Base-by-base conservation (phyloP, 2,797 vertebrate species). In the Oreortyx pictus region DNA sequence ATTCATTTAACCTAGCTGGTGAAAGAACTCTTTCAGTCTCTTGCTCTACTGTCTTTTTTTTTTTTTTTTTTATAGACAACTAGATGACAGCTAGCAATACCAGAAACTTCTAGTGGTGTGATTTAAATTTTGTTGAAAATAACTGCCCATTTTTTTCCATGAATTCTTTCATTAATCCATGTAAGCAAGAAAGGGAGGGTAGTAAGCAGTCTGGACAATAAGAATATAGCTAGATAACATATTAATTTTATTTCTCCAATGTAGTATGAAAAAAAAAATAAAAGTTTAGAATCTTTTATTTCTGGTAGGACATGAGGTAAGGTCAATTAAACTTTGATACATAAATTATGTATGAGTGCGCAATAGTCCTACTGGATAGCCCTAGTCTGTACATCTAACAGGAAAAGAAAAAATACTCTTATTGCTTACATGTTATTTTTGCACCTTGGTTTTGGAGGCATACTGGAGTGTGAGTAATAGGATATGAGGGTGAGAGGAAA, bases 371-470 rank as follows among this genome's bases (percentile, higher is more conserved):
- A 5, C 70, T 17, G 8, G 31, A 60, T 76, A 72, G 33, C 47
- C 14, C 39, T 56, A 5, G 66, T 78, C 57, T 78, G 25, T 91
- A 33, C 64, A 68, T 85, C 66, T 84, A 64, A 11, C 23, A 62
- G 35, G 35, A 25, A 67, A 41, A 81, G 25, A 57, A 85, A 77
- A 80, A 91, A 50, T 62, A n/a, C 41, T 82, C 23, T 91, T 79
- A 81, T 90, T 89, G 62, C 79, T 83, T 64, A 74, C 85, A 37
- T 56, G 86, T 95, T 89, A 87, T 95, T 94, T 90, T 89, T 80
- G 9, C 27, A 67, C 47, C 2, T 3, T 62, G 64, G 0, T 59
- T 82, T 85, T 72, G 27, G 61, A 81, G 39, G 33, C 7, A 7
- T 54, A 47, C 35, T 37, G 61, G 18, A 70, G 50, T 81, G 72